Evolutionary conservation across 2,797 vertebrate genomes (phyloP).

Genomic region (Tokudaia tokunoshimensis): DNA sequence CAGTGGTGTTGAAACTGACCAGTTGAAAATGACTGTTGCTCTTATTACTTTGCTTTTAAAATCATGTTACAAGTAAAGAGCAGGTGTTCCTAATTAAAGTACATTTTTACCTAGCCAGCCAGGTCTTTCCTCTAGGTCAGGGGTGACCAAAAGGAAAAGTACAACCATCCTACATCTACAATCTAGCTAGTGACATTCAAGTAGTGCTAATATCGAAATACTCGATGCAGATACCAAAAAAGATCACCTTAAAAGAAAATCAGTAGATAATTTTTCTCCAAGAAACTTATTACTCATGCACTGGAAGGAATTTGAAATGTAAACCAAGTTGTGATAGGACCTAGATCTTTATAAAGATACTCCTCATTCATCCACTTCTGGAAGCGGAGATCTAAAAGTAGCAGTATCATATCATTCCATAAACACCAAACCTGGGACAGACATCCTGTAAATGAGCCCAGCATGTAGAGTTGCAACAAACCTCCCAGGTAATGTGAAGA

Average conservation of each 20-base stretch:
- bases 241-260: slow-evolving; percentile 13
- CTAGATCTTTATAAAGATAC: not conserved
- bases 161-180: not conserved
- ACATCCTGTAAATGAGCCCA: no score
- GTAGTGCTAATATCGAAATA: not conserved
- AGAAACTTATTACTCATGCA: not conserved
- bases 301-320: not conserved
- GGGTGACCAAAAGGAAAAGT: not conserved
- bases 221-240: not conserved
- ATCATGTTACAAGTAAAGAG: not conserved
- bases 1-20: not conserved
- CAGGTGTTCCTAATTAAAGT: not conserved
- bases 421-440: not conserved
- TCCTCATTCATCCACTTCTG: not conserved
- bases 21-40: not conserved
- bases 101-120: not conserved
- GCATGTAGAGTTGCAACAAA: not conserved
- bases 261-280: not conserved
- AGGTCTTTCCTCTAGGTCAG: not conserved
- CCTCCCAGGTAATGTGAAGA: not conserved
- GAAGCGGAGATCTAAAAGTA: not conserved
- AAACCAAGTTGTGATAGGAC: no score
- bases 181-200: not conserved
- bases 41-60: not conserved
- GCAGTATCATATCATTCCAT: not conserved